Conservation (phyloP, 92 coral and sea anemone genomes). For the Paragorgia papillata region DNA sequence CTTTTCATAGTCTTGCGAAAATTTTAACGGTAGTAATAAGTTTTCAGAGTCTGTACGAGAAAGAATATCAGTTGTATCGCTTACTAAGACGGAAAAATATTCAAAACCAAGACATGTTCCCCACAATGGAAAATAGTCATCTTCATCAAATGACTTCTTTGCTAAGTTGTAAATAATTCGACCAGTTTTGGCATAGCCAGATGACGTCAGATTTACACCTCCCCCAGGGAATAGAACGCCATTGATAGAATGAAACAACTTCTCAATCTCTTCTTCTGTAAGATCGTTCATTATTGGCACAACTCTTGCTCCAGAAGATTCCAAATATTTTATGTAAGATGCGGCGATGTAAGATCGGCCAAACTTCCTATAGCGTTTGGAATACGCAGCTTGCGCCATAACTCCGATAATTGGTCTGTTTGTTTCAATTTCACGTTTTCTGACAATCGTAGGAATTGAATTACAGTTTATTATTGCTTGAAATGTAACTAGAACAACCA, state of each 20-base stretch:
- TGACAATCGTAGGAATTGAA: no score
- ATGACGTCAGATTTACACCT: conserved; percentile 60
- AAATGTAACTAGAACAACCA: no score
- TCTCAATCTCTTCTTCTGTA: conserved; percentile 62
- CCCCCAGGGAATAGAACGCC: conserved; percentile 98
- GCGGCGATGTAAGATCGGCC: conserved; percentile 50
- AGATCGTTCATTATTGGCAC: conserved; percentile 63
- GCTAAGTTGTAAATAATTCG: conserved; percentile 74
- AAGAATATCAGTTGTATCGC: conserved; percentile 59
- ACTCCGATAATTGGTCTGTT: conserved; percentile 31
- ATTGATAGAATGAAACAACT: conserved; percentile 76
- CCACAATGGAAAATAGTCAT: conserved; percentile 90
- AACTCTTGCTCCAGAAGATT: conserved; percentile 58
- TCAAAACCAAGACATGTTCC: conserved; percentile 96
- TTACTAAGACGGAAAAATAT: conserved; percentile 64
- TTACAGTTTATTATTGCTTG: no score
- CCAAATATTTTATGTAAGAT: conserved; percentile 52
- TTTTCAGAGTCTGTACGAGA: conserved; percentile 63
- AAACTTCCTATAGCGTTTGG: conserved; percentile 48
- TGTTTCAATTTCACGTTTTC: not conserved
- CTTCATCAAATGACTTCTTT: conserved; percentile 75
- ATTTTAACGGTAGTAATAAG: conserved; percentile 74
- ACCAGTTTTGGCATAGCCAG: conserved; percentile 71
- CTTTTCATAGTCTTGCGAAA: conserved; percentile 57
- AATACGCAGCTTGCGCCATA: conserved; percentile 35